A percentile compares a stretch with the other conserved stretches of the same genome.
Conservation (phyloP, 2,113 vertebrate genomes). For the Etia nguti region DNA sequence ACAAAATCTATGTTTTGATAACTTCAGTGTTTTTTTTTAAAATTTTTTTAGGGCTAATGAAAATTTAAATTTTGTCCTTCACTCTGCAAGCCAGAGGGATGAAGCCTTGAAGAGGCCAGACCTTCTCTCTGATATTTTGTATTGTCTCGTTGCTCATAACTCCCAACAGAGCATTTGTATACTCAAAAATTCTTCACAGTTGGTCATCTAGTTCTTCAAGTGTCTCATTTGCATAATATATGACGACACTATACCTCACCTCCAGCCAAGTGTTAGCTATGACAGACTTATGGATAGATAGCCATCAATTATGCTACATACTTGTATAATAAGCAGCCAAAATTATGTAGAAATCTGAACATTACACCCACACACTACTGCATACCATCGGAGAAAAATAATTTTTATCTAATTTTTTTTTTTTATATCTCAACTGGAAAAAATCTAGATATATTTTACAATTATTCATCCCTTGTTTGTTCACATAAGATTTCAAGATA, state of each 20-base stretch:
- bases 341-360: not conserved
- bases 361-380: not conserved
- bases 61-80: too few relatives aligned
- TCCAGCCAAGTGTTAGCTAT: not conserved
- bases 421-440: not conserved
- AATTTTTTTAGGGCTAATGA: too few relatives aligned
- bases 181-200: not conserved
- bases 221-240: not conserved
- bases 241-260: rapidly evolving
- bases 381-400: not conserved
- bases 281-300: not conserved
- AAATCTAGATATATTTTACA: not conserved
- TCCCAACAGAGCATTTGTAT: not conserved
- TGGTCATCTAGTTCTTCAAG: not conserved
- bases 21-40: too few relatives aligned
- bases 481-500: not conserved
- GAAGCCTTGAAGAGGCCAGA: not conserved
- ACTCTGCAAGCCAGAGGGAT: not conserved
- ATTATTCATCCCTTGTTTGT: not conserved
- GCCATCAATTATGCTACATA: not conserved
- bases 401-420: not conserved
- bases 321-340: not conserved
- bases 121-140: not conserved
- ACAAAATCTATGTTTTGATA: too few relatives aligned
- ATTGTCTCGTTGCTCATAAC: not conserved